phyloP scores from a whole-genome alignment of 2,113 vertebrate genomes.

The Periophthalmodon schlosseri region DNA sequence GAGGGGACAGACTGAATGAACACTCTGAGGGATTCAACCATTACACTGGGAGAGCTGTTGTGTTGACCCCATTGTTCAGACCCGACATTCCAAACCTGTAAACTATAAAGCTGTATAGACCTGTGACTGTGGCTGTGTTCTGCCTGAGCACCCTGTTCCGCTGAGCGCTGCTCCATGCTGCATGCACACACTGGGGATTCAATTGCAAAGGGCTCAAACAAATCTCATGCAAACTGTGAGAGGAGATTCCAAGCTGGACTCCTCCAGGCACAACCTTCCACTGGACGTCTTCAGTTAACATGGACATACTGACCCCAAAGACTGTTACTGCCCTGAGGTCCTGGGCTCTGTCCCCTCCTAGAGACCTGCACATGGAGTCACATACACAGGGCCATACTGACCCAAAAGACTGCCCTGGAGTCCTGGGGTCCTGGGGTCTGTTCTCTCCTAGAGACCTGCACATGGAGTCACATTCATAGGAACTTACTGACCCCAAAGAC shows the following conservation, averaged over 20 bases:
- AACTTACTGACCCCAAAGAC: no score
- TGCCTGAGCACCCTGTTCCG: constrained; percentile 12
- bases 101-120: no score
- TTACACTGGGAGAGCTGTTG: not conserved
- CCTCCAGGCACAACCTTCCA: constrained; percentile 1
- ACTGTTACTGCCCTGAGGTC: no score
- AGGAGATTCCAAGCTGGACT: constrained; percentile 27
- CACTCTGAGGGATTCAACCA: constrained; percentile 11
- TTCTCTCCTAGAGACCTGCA: no score
- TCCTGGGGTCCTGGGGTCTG: not conserved
- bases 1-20: constrained; percentile 12
- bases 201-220: constrained; percentile 57
- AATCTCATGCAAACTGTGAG: constrained; percentile 63
- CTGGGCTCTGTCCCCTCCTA: no score
- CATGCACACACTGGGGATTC: constrained; percentile 38
- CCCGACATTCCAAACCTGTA: constrained; percentile 62
- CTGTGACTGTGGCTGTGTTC: not conserved
- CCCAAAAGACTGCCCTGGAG: not conserved
- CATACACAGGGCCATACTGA: not conserved
- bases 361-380: not conserved
- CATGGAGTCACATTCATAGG: no score
- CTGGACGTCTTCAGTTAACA: not conserved
- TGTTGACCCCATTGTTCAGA: constrained; percentile 36
- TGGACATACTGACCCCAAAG: no score
- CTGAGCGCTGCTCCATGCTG: constrained; percentile 8